A percentile compares a stretch with the other conserved stretches of the same genome.
phyloP scores from a whole-genome alignment of 2,888 invertebrate genomes.

The Timandra comae region DNA sequence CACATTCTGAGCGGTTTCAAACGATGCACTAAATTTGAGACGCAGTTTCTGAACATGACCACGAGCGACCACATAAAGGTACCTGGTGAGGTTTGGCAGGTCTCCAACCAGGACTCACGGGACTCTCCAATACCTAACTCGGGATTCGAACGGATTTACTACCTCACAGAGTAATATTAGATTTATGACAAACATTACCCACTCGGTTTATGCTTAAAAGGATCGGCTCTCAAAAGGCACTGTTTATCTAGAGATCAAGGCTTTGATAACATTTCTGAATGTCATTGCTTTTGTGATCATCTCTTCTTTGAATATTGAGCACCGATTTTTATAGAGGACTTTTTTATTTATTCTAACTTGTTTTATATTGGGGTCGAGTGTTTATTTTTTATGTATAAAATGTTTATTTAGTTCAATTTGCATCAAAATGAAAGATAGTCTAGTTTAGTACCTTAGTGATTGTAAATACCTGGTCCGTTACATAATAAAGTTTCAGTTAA shows the following conservation, averaged over 20 bases:
- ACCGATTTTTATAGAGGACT: too few relatives aligned
- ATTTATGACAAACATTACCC: constrained; percentile 31
- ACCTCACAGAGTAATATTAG: constrained; percentile 34
- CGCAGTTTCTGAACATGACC: constrained; percentile 30
- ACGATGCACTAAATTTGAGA: constrained; percentile 28
- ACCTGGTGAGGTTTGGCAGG: constrained; percentile 50
- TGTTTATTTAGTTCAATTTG: too few relatives aligned
- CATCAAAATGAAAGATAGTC: too few relatives aligned
- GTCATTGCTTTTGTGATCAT: constrained; percentile 1
- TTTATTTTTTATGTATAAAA: too few relatives aligned
- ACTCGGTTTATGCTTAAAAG: constrained; percentile 20
- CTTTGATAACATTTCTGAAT: constrained; percentile 21
- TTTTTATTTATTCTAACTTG: too few relatives aligned
- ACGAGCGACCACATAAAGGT: constrained; percentile 34
- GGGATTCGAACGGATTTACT: constrained; percentile 31
- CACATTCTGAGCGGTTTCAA: constrained; percentile 8
- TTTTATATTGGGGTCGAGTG: too few relatives aligned
- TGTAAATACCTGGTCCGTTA: constrained; percentile 7
- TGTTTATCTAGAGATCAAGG: constrained; percentile 22
- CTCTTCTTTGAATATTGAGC: background rate
- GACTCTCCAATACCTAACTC: constrained; percentile 21
- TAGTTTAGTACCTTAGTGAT: too few relatives aligned
- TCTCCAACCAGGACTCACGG: constrained; percentile 30
- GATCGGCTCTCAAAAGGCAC: constrained; percentile 21
- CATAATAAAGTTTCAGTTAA: constrained; percentile 13